These are phyloP conservation scores for Heterochromis multidens DNA, from an alignment of 2,113 vertebrate genomes.

Conservation along the genomic window DNA sequence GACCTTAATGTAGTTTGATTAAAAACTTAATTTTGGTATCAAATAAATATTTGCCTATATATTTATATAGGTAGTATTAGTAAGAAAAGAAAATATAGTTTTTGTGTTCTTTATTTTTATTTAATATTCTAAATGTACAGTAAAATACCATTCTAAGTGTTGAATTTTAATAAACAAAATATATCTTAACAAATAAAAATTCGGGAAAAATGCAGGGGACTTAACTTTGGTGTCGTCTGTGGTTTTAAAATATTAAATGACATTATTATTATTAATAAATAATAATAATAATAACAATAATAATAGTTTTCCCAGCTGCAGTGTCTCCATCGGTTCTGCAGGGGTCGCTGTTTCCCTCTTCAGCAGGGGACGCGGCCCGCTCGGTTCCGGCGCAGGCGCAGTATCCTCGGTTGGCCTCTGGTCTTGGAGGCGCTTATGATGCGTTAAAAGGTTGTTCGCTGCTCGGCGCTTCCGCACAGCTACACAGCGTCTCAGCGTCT, in stretches of 20 bases:
- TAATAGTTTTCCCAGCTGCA: background rate
- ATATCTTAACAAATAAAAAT: background rate
- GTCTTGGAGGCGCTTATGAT: slow-evolving; percentile 55
- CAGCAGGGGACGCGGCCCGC: background rate
- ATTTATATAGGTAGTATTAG: background rate
- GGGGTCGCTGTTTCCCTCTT: slow-evolving; percentile 16
- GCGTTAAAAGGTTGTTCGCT: slow-evolving; percentile 49
- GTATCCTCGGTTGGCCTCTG: slow-evolving; percentile 61
- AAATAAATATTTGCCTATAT: background rate
- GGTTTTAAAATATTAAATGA: background rate
- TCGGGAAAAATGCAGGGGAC: background rate
- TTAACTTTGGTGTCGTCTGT: background rate
- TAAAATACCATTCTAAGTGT: background rate
- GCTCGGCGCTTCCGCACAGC: slow-evolving; percentile 12
- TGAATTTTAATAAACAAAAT: background rate
- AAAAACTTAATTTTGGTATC: background rate
- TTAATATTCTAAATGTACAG: background rate
- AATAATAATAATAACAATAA: no score
- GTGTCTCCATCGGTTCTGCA: background rate
- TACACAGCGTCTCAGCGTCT: slow-evolving; percentile 9
- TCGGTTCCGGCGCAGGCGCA: slow-evolving; percentile 56
- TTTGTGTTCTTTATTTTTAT: no score
- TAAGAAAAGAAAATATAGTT: background rate
- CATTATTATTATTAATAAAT: no score
- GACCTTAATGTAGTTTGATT: fast-evolving